phyloP scores from a whole-genome alignment of 92 coral and sea anemone genomes.

The Blastomussa wellsi region DNA sequence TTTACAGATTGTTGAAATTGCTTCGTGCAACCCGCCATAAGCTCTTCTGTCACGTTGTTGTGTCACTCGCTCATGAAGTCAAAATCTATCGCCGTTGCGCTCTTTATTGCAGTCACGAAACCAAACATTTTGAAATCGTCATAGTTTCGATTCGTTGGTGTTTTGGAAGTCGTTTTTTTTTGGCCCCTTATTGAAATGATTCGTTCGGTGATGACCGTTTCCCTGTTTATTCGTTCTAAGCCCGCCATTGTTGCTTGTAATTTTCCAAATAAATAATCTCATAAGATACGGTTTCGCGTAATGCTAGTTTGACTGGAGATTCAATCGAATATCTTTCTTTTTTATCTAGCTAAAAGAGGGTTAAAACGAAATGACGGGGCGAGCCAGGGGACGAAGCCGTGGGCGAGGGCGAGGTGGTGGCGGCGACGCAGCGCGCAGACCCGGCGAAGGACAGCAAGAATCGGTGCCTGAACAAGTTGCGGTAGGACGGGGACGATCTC shows the following conservation, averaged over 20 bases:
- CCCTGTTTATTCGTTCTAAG: not conserved
- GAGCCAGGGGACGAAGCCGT: conserved; percentile 89
- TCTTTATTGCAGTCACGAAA: not conserved
- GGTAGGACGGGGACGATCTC: conserved; percentile 86
- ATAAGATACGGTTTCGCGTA: not conserved
- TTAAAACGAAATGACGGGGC: conserved; percentile 79
- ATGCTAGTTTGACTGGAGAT: not conserved
- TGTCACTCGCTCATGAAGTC: not conserved
- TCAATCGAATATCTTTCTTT: not conserved
- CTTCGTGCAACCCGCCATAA: conserved; percentile 23
- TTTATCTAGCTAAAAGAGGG: not conserved
- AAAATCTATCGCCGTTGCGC: not conserved
- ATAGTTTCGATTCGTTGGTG: not conserved
- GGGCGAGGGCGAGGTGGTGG: conserved; percentile 87
- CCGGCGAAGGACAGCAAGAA: conserved; percentile 73
- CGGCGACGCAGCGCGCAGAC: conserved; percentile 79
- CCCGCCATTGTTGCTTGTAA: not conserved
- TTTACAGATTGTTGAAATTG: no score
- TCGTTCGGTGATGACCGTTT: not conserved
- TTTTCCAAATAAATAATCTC: not conserved
- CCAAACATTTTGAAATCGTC: not conserved
- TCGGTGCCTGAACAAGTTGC: conserved; percentile 49
- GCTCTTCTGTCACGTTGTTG: not conserved
- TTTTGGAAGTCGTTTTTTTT: not conserved
- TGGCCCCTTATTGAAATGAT: not conserved